phyloP scores from a whole-genome alignment of 2,797 vertebrate genomes.

The Xenentodon cancila region DNA sequence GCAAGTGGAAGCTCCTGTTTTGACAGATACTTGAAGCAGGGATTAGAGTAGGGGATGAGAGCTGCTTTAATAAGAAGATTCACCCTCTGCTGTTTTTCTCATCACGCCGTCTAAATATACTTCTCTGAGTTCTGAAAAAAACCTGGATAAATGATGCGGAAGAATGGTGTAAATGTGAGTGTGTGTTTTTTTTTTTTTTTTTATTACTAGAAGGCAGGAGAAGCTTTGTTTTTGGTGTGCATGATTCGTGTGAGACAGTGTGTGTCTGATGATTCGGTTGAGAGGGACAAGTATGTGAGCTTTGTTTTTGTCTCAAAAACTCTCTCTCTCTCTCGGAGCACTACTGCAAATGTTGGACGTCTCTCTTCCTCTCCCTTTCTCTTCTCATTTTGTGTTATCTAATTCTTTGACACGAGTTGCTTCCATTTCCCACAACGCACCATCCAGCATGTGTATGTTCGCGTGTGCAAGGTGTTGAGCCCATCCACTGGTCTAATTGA shows the following conservation, averaged over 20 bases:
- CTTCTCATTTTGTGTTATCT: conserved; percentile 32
- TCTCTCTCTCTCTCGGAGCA: conserved; percentile 38
- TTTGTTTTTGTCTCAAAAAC: conserved; percentile 51
- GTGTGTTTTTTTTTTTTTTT: conserved; percentile 36
- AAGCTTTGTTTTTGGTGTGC: conserved; percentile 13
- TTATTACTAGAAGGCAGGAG: conserved; percentile 48
- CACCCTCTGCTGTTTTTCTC: conserved; percentile 54
- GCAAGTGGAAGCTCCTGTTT: conserved; percentile 68
- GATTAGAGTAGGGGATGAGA: conserved; percentile 68
- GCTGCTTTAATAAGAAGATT: conserved; percentile 73
- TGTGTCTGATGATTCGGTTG: conserved; percentile 16
- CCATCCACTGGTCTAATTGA: conserved; percentile 42
- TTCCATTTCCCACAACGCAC: conserved; percentile 30
- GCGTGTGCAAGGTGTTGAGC: conserved; percentile 21
- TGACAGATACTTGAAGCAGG: conserved; percentile 76
- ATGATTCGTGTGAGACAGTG: neutral
- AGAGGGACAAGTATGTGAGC: conserved; percentile 43
- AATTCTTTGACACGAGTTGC: conserved; percentile 37
- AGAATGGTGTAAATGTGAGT: conserved; percentile 59
- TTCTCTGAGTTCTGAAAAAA: conserved; percentile 30
- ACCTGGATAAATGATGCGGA: conserved; percentile 29
- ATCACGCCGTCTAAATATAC: conserved; percentile 66
- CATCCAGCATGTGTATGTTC: neutral
- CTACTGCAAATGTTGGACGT: conserved; percentile 55
- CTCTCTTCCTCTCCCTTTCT: conserved; percentile 19